Conservation (phyloP, 2,888 invertebrate species). For the Parascotia fuliginaria region DNA sequence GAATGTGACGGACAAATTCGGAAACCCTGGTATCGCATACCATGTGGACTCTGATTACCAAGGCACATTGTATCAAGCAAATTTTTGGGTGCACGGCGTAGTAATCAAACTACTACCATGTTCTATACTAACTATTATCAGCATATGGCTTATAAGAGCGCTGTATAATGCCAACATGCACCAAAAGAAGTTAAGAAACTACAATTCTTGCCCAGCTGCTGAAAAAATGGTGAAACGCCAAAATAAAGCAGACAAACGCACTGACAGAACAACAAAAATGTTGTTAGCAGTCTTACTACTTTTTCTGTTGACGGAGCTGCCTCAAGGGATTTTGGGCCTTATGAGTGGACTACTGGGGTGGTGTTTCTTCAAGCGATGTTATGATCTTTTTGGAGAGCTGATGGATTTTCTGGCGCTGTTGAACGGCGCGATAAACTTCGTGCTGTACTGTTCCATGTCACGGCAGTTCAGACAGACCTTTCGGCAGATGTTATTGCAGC, state of each 20-base stretch:
- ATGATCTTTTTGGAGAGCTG: slow-evolving; percentile 92
- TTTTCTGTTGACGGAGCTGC: slow-evolving; percentile 95
- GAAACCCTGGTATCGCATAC: slow-evolving; percentile 67
- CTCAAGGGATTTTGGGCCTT: slow-evolving; percentile 91
- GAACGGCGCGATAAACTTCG: slow-evolving; percentile 97
- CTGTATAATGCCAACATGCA: slow-evolving; percentile 91
- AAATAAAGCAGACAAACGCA: slow-evolving; percentile 89
- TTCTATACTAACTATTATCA: slow-evolving; percentile 90
- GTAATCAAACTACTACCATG: slow-evolving; percentile 93
- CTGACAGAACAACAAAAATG: slow-evolving; percentile 96
- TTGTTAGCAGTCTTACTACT: slow-evolving; percentile 93
- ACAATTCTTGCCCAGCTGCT: slow-evolving; percentile 84
- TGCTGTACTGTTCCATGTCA: slow-evolving; percentile 97
- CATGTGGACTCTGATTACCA: slow-evolving; percentile 84
- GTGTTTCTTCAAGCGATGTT: slow-evolving; percentile 92
- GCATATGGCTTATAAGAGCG: slow-evolving; percentile 89
- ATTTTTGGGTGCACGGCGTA: slow-evolving; percentile 93
- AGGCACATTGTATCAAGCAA: slow-evolving; percentile 87
- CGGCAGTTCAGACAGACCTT: slow-evolving; percentile 95
- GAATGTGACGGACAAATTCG: slow-evolving; percentile 73
- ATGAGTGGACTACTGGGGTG: slow-evolving; percentile 88
- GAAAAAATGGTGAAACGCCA: slow-evolving; percentile 77
- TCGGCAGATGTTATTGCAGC: slow-evolving; percentile 89
- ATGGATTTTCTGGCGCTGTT: slow-evolving; percentile 96
- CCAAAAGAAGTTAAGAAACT: slow-evolving; percentile 89